Evolutionary conservation across 2,113 vertebrate genomes (phyloP), one percentile per base, ranked within the genome.

Genomic region (Gulo gulo): DNA sequence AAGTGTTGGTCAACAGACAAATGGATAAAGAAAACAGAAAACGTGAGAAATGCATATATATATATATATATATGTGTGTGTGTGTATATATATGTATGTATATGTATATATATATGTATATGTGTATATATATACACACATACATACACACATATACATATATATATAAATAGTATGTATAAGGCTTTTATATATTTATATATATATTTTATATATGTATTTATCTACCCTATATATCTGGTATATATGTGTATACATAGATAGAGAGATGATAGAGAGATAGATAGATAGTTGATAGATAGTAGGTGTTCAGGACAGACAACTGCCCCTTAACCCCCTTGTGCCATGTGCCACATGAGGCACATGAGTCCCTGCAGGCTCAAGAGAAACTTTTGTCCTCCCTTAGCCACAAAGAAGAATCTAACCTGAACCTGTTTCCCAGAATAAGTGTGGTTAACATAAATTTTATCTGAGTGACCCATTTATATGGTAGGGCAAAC

Each of bases 11-110:
- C 31, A 50, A 61, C 6, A 29, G 57, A 79, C 20, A 42, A 36
- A 20, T 47, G 29, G 39, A 36, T 90, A 78, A 84, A 57, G 8
- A 59, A 34, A 45, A 69, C n/a, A 67, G 2, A 69, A 69, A n/a
- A 69, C 3, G 1, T 69, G 29, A 9, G 50, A 79, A 1, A 31
- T n/a, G 9, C 3, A 26, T 13, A 26, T 15, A 13, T 26, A 7
- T 36, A 4, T 18, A 24, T 14, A 4, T 7, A n/a, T 4, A 3
- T 1, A n/a, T n/a, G n/a, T n/a, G n/a, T n/a, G n/a, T n/a, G n/a
- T n/a, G n/a, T 11, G 21, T 4, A 10, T 2, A 69, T 4, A 2
- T n/a, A 20, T 4, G 9, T 20, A 4, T 47, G 47, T 47, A 1
- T 4, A 4, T n/a, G 16, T 9, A 9, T 69, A 1, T 20, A 9